These are phyloP conservation scores for Seriola dumerili DNA, from an alignment of 2,113 vertebrate species.

Conservation along the genomic window DNA sequence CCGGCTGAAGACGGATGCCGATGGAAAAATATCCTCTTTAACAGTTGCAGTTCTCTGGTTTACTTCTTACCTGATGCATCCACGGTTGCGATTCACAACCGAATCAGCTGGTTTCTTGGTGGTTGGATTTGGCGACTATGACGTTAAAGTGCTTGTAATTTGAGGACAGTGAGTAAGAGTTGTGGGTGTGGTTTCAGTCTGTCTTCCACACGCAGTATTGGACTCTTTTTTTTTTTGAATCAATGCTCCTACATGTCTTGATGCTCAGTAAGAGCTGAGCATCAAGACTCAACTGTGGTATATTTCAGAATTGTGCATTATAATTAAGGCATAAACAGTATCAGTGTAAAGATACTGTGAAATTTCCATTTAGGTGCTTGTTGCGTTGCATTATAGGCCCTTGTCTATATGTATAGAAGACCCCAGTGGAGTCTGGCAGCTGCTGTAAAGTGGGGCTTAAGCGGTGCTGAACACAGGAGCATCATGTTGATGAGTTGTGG, in stretches of 20 bases:
- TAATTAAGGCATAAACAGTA: neutral
- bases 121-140: neutral
- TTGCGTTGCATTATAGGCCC: neutral
- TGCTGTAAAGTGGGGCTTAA: neutral
- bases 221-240: no score
- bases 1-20: neutral
- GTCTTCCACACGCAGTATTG: no score
- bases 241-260: neutral
- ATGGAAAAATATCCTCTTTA: neutral
- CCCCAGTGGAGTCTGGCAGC: constrained; percentile 5
- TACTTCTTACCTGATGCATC: neutral
- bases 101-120: neutral
- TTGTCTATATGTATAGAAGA: neutral
- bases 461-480: neutral
- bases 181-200: neutral
- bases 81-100: neutral
- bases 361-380: neutral
- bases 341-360: neutral
- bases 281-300: neutral
- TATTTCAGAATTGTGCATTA: neutral
- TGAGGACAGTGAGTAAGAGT: neutral
- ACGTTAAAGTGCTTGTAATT: neutral
- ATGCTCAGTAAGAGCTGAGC: neutral
- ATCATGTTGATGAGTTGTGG: neutral
- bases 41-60: neutral